phyloP scores from a whole-genome alignment of 2,888 invertebrate species.

The Lordiphosa andalusiaca region DNA sequence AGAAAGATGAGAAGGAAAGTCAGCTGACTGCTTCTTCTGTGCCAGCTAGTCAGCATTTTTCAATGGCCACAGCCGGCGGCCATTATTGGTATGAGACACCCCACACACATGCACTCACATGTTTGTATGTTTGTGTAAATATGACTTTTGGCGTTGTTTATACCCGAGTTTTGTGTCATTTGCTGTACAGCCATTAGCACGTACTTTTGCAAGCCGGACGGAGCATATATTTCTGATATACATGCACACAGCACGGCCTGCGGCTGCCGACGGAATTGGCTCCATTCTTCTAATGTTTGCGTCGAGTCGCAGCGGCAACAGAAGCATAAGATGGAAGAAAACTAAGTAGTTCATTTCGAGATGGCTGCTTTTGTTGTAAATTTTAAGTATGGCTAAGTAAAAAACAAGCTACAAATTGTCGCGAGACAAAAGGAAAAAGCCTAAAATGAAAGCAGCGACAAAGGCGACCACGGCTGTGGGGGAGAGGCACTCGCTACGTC shows the following conservation, averaged over 20 bases:
- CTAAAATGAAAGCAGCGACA: conserved; percentile 62
- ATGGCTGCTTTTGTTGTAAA: conserved; percentile 65
- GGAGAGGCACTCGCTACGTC: conserved; percentile 51
- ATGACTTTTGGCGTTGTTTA: conserved; percentile 63
- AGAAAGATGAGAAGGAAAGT: conserved; percentile 18
- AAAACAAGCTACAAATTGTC: conserved; percentile 70
- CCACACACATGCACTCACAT: conserved; percentile 14
- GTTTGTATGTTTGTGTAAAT: conserved; percentile 35
- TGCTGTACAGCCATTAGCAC: conserved; percentile 71
- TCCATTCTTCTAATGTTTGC: conserved; percentile 65
- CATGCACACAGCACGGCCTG: conserved; percentile 34
- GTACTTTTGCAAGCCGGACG: conserved; percentile 55
- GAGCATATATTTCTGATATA: conserved; percentile 32
- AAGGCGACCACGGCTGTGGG: conserved; percentile 4
- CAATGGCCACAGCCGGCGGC: conserved; percentile 61
- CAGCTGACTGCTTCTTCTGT: conserved; percentile 28
- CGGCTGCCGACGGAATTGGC: conserved; percentile 59
- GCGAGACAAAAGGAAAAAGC: conserved; percentile 63
- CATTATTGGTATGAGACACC: conserved; percentile 49
- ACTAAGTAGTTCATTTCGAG: conserved; percentile 72
- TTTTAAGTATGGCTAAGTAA: conserved; percentile 70
- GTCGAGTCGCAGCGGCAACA: conserved; percentile 12
- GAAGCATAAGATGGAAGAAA: conserved; percentile 25
- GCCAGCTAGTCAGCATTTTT: conserved; percentile 65
- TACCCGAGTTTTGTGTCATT: conserved; percentile 60